phyloP scores from a whole-genome alignment of 2,113 vertebrate genomes.

The Alces alces region DNA sequence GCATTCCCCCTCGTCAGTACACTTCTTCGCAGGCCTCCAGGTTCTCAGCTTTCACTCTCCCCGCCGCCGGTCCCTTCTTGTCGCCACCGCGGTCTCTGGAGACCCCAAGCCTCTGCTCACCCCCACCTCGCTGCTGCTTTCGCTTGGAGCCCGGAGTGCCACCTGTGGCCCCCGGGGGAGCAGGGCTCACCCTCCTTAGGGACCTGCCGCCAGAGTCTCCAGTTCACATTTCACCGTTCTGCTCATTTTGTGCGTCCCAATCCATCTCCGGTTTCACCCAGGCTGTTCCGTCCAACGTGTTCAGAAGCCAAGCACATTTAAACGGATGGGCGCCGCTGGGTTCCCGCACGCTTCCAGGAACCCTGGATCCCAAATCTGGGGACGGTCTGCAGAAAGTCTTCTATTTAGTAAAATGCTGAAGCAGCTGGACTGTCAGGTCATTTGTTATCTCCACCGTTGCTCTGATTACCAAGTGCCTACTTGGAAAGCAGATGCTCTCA shows the following conservation, averaged over 20 bases:
- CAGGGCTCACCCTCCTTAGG: not conserved
- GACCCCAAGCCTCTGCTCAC: accelerated
- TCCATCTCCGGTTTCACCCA: not conserved
- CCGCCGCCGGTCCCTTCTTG: not conserved
- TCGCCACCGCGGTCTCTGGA: accelerated
- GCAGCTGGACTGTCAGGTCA: not conserved
- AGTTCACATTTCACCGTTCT: not conserved
- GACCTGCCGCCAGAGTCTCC: not conserved
- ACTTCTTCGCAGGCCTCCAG: not conserved
- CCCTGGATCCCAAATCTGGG: not conserved
- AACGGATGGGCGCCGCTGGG: not conserved
- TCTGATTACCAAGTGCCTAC: not conserved
- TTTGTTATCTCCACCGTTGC: not conserved
- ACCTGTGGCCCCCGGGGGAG: not conserved
- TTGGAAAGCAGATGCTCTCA: not conserved
- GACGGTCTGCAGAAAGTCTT: not conserved
- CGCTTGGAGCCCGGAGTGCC: not conserved
- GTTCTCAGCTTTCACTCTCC: not conserved
- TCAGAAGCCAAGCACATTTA: not conserved
- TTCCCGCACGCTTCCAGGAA: not conserved
- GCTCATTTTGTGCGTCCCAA: not conserved
- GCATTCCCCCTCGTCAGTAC: not conserved
- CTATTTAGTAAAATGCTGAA: not conserved
- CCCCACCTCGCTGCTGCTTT: not conserved
- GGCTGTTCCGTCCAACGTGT: not conserved